phyloP scores from a whole-genome alignment of 2,888 invertebrate genomes.

The Eristalinus sepulchralis region DNA sequence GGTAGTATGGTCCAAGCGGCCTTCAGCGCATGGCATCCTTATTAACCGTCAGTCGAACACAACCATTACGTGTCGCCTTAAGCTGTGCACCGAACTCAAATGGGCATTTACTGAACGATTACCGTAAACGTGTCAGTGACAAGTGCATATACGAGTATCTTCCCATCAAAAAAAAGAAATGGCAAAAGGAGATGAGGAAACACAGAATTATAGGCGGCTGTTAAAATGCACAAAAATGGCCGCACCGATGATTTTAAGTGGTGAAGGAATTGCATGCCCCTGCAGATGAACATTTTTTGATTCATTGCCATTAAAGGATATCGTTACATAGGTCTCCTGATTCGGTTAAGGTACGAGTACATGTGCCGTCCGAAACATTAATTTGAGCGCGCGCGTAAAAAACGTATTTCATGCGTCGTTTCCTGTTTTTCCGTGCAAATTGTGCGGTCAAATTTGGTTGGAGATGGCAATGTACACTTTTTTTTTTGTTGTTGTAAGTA shows the following conservation, averaged over 20 bases:
- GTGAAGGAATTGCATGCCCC: constrained; percentile 16
- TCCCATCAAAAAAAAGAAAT: constrained; percentile 5
- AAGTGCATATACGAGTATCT: constrained; percentile 16
- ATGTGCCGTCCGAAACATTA: constrained; percentile 34
- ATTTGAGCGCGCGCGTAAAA: constrained; percentile 16
- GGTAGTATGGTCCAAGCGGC: not conserved
- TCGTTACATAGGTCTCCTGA: not conserved
- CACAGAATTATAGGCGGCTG: constrained; percentile 9
- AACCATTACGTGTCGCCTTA: not conserved
- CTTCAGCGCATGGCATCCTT: not conserved
- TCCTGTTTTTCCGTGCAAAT: constrained; percentile 3
- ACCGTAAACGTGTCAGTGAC: constrained; percentile 47
- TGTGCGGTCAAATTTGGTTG: constrained; percentile 10
- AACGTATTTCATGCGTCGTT: constrained; percentile 6
- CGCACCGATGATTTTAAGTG: not conserved
- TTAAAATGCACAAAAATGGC: not conserved
- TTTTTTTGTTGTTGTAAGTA: not conserved
- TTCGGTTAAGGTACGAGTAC: constrained; percentile 30
- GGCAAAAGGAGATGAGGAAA: not conserved
- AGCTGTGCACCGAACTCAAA: not conserved
- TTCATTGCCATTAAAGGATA: constrained; percentile 21
- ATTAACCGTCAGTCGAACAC: not conserved
- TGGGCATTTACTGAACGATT: constrained; percentile 43
- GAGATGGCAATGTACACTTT: not conserved
- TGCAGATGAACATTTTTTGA: constrained; percentile 1